A percentile compares a stretch with the other conserved stretches of the same genome.
Evolutionary conservation across 2,797 vertebrate genomes (phyloP).

Genomic region (Pyrocephalus nanus): DNA sequence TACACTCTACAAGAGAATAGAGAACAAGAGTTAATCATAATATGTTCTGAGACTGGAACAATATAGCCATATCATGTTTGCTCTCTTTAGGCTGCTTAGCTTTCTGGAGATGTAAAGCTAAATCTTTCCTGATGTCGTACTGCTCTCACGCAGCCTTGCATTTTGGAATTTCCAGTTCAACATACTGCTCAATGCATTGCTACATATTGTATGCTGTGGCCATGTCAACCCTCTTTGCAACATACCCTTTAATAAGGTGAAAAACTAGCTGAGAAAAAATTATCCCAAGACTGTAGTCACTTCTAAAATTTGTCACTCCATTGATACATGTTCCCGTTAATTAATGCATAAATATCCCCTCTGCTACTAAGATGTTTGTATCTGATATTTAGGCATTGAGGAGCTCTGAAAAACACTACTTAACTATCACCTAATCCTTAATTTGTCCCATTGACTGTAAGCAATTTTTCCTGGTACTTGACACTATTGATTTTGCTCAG

Average conservation of each 20-base stretch:
- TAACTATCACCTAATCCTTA: background rate
- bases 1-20: background rate
- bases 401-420: background rate
- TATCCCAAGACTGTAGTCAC: background rate
- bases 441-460: background rate
- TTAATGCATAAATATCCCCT: background rate
- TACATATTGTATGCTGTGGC: background rate
- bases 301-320: background rate
- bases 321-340: background rate
- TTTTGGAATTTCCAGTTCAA: background rate
- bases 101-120: background rate
- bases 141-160: background rate
- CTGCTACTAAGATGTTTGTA: background rate
- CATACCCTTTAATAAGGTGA: background rate
- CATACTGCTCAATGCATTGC: background rate
- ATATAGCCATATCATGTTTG: background rate
- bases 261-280: background rate
- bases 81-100: background rate
- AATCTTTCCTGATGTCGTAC: background rate
- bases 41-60: background rate
- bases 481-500: background rate
- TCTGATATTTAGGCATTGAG: background rate
- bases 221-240: background rate
- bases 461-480: background rate
- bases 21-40: background rate